phyloP scores from a whole-genome alignment of 2,797 vertebrate species.

The Protonibea diacanthus region DNA sequence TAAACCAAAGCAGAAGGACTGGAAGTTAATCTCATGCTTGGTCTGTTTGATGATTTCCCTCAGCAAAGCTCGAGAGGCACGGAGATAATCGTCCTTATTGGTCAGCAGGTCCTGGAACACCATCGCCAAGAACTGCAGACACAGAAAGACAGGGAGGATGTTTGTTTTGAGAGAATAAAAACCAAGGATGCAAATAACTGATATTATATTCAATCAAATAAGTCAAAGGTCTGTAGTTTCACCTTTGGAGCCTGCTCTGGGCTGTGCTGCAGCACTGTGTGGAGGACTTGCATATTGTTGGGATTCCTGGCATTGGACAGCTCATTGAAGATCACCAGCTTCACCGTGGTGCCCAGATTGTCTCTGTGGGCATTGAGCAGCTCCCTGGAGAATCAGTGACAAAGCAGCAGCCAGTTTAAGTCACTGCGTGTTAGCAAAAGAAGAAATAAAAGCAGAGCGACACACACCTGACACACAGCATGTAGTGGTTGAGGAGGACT shows the following conservation, averaged over 20 bases:
- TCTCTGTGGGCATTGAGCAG: constrained; percentile 94
- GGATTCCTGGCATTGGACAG: constrained; percentile 97
- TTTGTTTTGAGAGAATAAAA: background rate
- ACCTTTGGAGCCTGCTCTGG: constrained; percentile 97
- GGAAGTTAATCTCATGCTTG: constrained; percentile 99
- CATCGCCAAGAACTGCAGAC: constrained; percentile 94
- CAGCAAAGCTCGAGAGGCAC: constrained; percentile 94
- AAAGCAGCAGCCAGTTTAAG: constrained; percentile 20
- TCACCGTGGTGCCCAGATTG: constrained; percentile 96
- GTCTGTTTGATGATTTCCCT: constrained; percentile 99
- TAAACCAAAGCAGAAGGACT: constrained; percentile 97
- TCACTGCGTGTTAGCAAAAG: background rate
- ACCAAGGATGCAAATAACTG: background rate
- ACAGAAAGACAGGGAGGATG: constrained; percentile 2
- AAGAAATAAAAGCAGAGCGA: background rate
- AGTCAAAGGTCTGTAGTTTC: background rate
- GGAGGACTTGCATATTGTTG: constrained; percentile 98
- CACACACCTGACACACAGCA: constrained; percentile 93
- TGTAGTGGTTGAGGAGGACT: constrained; percentile 98
- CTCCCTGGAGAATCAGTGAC: constrained; percentile 85
- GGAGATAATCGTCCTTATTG: constrained; percentile 96
- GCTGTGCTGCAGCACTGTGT: constrained; percentile 96
- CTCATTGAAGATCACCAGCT: constrained; percentile 98
- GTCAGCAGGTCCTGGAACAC: constrained; percentile 98
- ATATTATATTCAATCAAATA: background rate